Conservation (phyloP, 2,113 vertebrate genomes). For the Oriolus oriolus region DNA sequence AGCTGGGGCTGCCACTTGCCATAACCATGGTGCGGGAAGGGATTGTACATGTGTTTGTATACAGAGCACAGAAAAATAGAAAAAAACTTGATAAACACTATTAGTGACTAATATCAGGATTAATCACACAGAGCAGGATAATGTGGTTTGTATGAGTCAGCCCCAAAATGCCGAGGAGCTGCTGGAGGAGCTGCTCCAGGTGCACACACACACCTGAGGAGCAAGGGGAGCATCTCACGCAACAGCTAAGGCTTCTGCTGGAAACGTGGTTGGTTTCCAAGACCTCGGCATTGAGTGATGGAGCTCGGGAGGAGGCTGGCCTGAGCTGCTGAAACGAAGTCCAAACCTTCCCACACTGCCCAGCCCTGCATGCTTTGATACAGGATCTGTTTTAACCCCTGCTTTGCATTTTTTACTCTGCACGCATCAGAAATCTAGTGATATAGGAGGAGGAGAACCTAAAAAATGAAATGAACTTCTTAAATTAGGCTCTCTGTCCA, state of each 20-base stretch:
- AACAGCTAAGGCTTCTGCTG: neutral
- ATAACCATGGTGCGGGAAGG: neutral
- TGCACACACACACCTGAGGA: neutral
- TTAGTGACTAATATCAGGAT: neutral
- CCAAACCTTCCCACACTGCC: neutral
- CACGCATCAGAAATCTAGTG: neutral
- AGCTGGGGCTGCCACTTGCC: neutral
- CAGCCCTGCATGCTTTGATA: accelerated
- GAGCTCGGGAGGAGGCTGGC: neutral
- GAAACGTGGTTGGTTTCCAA: neutral
- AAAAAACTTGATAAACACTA: neutral
- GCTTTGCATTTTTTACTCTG: neutral
- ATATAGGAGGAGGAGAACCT: neutral
- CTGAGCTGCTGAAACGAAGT: neutral
- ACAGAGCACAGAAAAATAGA: neutral
- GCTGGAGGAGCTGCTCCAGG: neutral
- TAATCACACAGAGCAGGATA: neutral
- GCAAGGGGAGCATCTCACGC: neutral
- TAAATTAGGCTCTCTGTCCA: neutral
- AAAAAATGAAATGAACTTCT: neutral
- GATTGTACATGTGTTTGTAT: neutral
- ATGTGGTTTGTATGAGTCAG: neutral
- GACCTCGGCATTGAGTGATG: accelerated
- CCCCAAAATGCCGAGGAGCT: neutral
- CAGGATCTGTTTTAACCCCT: neutral